Evolutionary conservation across 1,140 invertebrate species (phyloP).

Genomic region (Heterodera carotae): DNA sequence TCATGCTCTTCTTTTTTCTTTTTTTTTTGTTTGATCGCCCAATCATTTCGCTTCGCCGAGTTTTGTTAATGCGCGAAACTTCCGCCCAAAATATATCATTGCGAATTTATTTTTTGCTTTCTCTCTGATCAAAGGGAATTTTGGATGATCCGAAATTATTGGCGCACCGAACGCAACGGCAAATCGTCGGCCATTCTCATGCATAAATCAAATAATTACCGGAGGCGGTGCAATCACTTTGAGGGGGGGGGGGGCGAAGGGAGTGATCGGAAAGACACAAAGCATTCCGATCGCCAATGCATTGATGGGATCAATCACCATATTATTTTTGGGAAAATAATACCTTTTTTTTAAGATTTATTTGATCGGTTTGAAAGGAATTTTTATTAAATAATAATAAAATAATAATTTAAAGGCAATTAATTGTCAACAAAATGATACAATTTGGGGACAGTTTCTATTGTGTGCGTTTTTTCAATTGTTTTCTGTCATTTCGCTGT

Average conservation of each 20-base stretch:
- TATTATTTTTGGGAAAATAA: no score
- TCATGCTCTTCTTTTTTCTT: background rate
- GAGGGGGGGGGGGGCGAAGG: background rate
- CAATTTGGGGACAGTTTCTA: background rate
- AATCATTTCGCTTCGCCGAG: background rate
- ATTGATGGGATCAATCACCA: no score
- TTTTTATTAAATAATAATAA: no score
- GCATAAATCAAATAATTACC: background rate
- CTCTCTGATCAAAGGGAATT: background rate
- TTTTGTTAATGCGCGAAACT: background rate
- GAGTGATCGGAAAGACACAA: background rate
- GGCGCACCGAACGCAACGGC: background rate
- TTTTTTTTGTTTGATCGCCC: background rate
- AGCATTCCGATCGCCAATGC: background rate
- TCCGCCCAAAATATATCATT: background rate
- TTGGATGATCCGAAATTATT: background rate
- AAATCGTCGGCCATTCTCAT: background rate
- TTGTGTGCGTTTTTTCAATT: no score
- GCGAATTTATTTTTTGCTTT: background rate
- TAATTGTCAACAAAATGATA: background rate
- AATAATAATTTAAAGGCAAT: background rate
- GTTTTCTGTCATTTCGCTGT: background rate
- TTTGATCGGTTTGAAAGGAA: no score
- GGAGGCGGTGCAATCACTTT: background rate
- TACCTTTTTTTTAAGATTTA: no score